Evolutionary conservation across 2,888 invertebrate species (phyloP).

Genomic region (Xestia rhomboidea): DNA sequence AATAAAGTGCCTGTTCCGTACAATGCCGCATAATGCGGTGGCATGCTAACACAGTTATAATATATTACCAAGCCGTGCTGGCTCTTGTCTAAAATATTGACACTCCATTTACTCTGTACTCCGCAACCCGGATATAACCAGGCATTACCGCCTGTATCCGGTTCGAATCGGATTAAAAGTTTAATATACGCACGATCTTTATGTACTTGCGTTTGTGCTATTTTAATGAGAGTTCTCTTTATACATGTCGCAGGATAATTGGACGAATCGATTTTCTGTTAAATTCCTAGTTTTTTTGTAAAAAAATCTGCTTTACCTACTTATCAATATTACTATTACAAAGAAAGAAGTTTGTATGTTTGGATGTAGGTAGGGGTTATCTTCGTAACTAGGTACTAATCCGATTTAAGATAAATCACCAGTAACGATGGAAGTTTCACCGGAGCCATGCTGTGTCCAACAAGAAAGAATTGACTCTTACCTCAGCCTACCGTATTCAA

Average conservation of each 20-base stretch:
- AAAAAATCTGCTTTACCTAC: neutral
- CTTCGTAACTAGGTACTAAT: neutral
- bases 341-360: neutral
- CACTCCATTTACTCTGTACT: slow-evolving; percentile 29
- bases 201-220: slow-evolving; percentile 49
- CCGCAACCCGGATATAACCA: slow-evolving; percentile 39
- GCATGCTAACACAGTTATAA: neutral
- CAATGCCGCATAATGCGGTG: neutral
- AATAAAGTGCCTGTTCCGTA: neutral
- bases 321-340: neutral
- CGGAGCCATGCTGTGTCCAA: neutral
- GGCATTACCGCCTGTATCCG: slow-evolving; percentile 47
- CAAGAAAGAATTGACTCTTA: neutral
- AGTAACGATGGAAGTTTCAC: neutral
- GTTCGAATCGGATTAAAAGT: slow-evolving; percentile 63
- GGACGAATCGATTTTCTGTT: neutral
- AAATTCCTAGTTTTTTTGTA: neutral
- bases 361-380: neutral
- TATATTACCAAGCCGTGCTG: neutral
- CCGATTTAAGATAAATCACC: neutral
- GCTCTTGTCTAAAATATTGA: neutral
- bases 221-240: slow-evolving; percentile 56
- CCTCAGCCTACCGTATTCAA: neutral
- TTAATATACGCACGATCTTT: slow-evolving; percentile 65
- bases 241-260: neutral